A percentile compares a stretch with the other conserved stretches of the same genome.
phyloP scores from a whole-genome alignment of 1,140 invertebrate genomes.

The Dinoponera quadriceps region DNA sequence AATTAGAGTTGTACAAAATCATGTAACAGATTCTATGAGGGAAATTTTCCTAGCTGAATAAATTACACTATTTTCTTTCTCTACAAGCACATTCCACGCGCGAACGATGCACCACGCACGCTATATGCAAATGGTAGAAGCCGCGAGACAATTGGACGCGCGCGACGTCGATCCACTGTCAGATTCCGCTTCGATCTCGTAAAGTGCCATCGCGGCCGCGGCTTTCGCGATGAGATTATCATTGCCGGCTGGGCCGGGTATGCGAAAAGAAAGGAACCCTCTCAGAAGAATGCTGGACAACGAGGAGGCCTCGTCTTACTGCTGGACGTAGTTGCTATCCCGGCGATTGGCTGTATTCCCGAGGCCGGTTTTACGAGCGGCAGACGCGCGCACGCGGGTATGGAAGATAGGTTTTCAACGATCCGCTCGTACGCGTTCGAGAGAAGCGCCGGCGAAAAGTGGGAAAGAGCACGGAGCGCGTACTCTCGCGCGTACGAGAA shows the following conservation, averaged over 20 bases:
- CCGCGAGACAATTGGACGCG: constrained; percentile 18
- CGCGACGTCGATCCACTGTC: constrained; percentile 9
- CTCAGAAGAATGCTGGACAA: constrained; percentile 49
- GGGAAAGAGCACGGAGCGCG: constrained; percentile 39
- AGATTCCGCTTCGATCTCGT: constrained; percentile 59
- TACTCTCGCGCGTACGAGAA: constrained; percentile 19
- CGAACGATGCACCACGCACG: background rate
- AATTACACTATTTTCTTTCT: too few relatives aligned
- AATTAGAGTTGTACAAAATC: too few relatives aligned
- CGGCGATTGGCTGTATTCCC: constrained; percentile 71
- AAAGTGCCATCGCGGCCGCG: constrained; percentile 51
- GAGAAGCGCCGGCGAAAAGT: constrained; percentile 18
- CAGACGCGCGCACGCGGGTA: constrained; percentile 54
- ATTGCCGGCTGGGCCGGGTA: constrained; percentile 33
- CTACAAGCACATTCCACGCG: background rate
- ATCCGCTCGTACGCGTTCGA: constrained; percentile 51
- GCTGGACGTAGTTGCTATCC: constrained; percentile 71
- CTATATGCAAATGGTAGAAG: background rate
- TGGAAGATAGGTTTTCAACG: constrained; percentile 67
- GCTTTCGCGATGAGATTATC: constrained; percentile 63
- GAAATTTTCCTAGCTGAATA: too few relatives aligned
- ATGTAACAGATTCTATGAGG: too few relatives aligned
- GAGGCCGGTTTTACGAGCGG: constrained; percentile 73
- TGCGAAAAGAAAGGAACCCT: constrained; percentile 62
- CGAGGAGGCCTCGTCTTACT: constrained; percentile 56